phyloP scores from a whole-genome alignment of 2,113 vertebrate species.

The Scomber colias region DNA sequence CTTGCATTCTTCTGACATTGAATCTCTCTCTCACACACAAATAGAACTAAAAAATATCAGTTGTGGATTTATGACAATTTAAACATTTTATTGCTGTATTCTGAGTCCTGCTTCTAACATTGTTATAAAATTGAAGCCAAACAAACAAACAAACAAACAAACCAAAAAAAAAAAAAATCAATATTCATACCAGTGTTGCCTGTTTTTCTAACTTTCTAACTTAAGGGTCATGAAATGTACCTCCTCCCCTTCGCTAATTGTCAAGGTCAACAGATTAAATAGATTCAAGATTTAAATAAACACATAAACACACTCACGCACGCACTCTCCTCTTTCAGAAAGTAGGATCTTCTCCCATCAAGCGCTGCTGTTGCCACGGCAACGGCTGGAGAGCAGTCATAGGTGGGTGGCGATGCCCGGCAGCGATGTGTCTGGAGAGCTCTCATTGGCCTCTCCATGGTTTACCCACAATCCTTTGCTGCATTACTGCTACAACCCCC shows the following conservation, averaged over 20 bases:
- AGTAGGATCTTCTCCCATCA: slow-evolving; percentile 65
- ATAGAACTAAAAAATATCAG: not conserved
- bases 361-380: slow-evolving; percentile 77
- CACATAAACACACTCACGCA: slow-evolving; percentile 2
- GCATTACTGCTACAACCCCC: not conserved
- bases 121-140: slow-evolving; percentile 2
- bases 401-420: slow-evolving; percentile 76
- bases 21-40: not conserved
- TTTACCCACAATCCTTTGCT: slow-evolving; percentile 74
- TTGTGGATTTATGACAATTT: not conserved
- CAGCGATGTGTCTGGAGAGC: slow-evolving; percentile 74
- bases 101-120: not conserved
- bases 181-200: not conserved
- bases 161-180: slow-evolving; percentile 23
- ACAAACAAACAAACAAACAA: too few relatives aligned
- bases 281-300: slow-evolving; percentile 54
- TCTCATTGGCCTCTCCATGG: slow-evolving; percentile 77
- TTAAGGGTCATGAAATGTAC: slow-evolving; percentile 23
- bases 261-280: slow-evolving; percentile 58
- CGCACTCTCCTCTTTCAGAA: slow-evolving; percentile 47
- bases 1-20: not conserved
- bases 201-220: slow-evolving; percentile 31
- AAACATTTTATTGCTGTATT: not conserved
- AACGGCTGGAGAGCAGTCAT: slow-evolving; percentile 74
- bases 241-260: slow-evolving; percentile 31